Conservation (phyloP, 1,140 invertebrate genomes). For the Drosophila sechellia region DNA sequence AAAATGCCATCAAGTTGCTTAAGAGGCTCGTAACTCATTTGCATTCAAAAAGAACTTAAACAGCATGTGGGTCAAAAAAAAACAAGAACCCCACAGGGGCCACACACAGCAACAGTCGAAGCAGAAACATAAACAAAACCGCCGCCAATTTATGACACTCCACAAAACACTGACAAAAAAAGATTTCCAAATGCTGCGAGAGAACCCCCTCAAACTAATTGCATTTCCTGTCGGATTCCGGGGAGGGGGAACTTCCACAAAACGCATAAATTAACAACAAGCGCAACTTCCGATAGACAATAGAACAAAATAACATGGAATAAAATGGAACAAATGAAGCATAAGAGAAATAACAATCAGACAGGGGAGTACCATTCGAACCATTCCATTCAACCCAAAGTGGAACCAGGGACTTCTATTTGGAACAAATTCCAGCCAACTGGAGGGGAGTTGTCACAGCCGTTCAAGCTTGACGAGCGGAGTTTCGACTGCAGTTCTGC, state of each 20-base stretch:
- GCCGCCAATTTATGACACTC: slow-evolving; percentile 50
- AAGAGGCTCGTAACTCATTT: slow-evolving; percentile 26
- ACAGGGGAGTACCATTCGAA: slow-evolving; percentile 29
- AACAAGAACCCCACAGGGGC: slow-evolving; percentile 27
- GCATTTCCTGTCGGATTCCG: slow-evolving; percentile 46
- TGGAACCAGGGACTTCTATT: slow-evolving; percentile 30
- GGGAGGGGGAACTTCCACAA: slow-evolving; percentile 30
- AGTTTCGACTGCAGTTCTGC: slow-evolving; percentile 28
- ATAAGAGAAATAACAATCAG: slow-evolving; percentile 39
- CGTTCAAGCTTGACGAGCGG: slow-evolving; percentile 36
- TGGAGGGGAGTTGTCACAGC: slow-evolving; percentile 21
- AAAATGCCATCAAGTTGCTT: slow-evolving; percentile 45
- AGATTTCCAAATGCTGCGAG: slow-evolving; percentile 26
- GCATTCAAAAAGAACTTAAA: slow-evolving; percentile 33
- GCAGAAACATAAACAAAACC: slow-evolving; percentile 52
- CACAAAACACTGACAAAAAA: slow-evolving; percentile 35
- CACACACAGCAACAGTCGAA: slow-evolving; percentile 38
- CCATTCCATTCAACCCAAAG: slow-evolving; percentile 29
- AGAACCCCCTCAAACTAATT: slow-evolving; percentile 49
- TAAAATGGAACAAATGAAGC: slow-evolving; percentile 61
- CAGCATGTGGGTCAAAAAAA: slow-evolving; percentile 49
- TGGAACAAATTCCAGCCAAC: slow-evolving; percentile 30
- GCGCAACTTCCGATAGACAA: slow-evolving; percentile 56
- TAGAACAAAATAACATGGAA: slow-evolving; percentile 43
- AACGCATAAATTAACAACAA: slow-evolving; percentile 57